Conservation (phyloP, 92 coral and sea anemone genomes). For the Virgularia gustaviana region DNA sequence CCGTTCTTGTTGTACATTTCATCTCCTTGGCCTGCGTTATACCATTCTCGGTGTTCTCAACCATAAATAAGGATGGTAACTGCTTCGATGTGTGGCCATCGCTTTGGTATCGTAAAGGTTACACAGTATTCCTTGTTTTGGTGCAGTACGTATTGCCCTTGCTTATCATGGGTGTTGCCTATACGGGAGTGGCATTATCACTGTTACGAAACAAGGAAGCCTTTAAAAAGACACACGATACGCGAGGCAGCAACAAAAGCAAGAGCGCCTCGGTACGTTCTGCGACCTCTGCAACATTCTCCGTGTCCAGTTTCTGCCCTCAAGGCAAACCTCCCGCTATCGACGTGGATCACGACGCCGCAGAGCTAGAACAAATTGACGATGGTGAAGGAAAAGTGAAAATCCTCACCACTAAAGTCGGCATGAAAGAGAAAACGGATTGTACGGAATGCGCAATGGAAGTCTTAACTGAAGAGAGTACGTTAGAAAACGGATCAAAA, state of each 20-base stretch:
- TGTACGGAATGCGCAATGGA: too few species aligned
- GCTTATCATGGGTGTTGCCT: conserved; percentile 18
- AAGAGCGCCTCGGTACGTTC: neutral
- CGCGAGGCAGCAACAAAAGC: neutral
- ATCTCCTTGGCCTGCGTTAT: conserved; percentile 17
- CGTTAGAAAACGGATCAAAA: too few species aligned
- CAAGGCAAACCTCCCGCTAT: too few species aligned
- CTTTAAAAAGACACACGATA: neutral
- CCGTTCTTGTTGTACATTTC: conserved; percentile 5
- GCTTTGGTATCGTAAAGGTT: conserved; percentile 29
- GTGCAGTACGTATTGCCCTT: conserved; percentile 31
- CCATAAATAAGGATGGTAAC: conserved; percentile 24
- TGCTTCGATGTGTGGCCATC: conserved; percentile 34
- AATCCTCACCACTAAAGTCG: too few species aligned
- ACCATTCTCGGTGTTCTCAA: conserved; percentile 28
- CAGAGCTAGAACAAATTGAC: too few species aligned
- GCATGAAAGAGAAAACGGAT: too few species aligned
- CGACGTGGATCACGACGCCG: too few species aligned
- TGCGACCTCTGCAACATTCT: too few species aligned
- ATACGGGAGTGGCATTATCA: conserved; percentile 21
- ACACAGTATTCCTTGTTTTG: conserved; percentile 16
- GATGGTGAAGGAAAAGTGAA: too few species aligned
- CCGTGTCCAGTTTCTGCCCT: too few species aligned
- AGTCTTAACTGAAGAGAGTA: too few species aligned
- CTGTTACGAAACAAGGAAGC: conserved; percentile 19